These are phyloP conservation scores for Ceratina japonica DNA, from an alignment of 1,140 invertebrate genomes.

Conservation along the genomic window DNA sequence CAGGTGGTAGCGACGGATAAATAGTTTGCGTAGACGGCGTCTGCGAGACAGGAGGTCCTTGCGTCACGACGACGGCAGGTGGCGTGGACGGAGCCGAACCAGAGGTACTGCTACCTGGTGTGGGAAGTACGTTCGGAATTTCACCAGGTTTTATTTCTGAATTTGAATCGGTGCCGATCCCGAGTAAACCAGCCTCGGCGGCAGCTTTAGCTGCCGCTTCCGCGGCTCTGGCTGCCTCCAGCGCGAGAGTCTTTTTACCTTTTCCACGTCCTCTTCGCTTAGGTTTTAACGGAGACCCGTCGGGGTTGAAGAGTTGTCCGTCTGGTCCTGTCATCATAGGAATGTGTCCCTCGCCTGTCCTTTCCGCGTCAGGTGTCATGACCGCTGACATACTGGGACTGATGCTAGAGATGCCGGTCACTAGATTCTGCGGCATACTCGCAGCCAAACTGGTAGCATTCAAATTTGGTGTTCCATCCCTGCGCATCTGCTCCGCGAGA, in stretches of 20 bases:
- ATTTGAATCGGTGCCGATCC: constrained; percentile 72
- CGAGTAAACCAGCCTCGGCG: constrained; percentile 59
- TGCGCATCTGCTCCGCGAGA: constrained; percentile 77
- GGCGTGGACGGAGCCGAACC: constrained; percentile 76
- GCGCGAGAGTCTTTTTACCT: constrained; percentile 81
- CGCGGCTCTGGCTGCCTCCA: constrained; percentile 78
- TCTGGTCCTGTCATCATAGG: constrained; percentile 66
- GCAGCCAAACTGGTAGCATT: constrained; percentile 29
- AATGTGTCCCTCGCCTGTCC: constrained; percentile 56
- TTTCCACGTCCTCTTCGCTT: constrained; percentile 80
- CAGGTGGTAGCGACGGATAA: constrained; percentile 72
- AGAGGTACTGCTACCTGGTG: constrained; percentile 76
- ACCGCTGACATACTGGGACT: constrained; percentile 40
- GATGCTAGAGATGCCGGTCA: constrained; percentile 44
- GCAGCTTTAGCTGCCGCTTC: constrained; percentile 73
- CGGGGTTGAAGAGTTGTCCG: constrained; percentile 71
- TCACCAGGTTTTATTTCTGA: constrained; percentile 71
- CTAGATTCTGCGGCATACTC: constrained; percentile 42
- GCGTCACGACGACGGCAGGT: constrained; percentile 65
- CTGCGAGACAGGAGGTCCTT: constrained; percentile 64
- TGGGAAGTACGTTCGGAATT: constrained; percentile 72
- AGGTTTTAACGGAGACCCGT: constrained; percentile 74
- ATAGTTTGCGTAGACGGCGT: constrained; percentile 67
- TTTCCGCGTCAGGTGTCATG: constrained; percentile 57
- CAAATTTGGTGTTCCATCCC: constrained; percentile 64